Evolutionary conservation across 1,140 invertebrate genomes (phyloP).

Genomic region (Trypoxylus dichotomus): DNA sequence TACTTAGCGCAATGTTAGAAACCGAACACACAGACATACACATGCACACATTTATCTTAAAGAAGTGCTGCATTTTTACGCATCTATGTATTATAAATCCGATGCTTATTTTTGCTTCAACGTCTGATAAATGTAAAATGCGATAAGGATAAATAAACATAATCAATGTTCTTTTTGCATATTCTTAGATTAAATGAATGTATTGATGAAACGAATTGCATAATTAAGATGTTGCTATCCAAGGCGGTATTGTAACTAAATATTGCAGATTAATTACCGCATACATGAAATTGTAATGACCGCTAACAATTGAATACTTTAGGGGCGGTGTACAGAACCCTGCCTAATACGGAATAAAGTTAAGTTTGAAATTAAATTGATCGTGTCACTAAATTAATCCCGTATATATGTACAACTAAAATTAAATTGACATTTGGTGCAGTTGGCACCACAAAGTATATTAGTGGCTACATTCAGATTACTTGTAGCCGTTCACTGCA

Average conservation of each 20-base stretch:
- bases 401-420: too few relatives aligned
- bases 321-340: too few relatives aligned
- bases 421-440: too few relatives aligned
- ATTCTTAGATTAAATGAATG: constrained; percentile 20
- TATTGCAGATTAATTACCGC: background rate
- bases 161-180: constrained; percentile 15
- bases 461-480: too few relatives aligned
- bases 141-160: constrained; percentile 18
- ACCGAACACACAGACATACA: background rate
- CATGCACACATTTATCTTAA: background rate
- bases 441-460: too few relatives aligned
- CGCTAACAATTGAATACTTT: background rate
- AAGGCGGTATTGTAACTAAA: background rate
- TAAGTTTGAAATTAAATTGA: too few relatives aligned
- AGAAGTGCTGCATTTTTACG: background rate
- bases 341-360: too few relatives aligned
- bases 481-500: too few relatives aligned
- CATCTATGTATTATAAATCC: background rate
- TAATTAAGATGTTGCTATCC: constrained; percentile 22
- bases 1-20: background rate
- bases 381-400: too few relatives aligned
- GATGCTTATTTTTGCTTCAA: background rate
- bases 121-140: background rate
- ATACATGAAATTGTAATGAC: background rate
- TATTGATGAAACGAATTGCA: background rate